Percentiles rank a stretch among this genome's conserved stretches.
phyloP scores from a whole-genome alignment of 1,140 invertebrate genomes.

The Cyrtorhinus lividipennis region DNA sequence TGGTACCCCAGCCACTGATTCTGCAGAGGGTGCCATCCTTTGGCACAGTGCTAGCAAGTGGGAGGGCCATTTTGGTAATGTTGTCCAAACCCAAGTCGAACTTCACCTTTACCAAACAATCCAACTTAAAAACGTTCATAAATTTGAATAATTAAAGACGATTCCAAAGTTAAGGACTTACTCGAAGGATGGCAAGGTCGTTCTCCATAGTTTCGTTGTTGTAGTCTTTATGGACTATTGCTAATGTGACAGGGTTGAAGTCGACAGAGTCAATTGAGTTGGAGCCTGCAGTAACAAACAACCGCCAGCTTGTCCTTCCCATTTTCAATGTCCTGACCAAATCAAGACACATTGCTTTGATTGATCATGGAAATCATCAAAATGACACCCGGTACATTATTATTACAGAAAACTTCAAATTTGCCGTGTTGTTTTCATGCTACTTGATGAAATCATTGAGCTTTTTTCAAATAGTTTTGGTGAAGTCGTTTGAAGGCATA shows the following conservation, averaged over 20 bases:
- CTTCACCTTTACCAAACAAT: too few relatives aligned
- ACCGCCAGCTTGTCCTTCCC: neutral
- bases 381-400: neutral
- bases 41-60: neutral
- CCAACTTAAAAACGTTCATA: too few relatives aligned
- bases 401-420: neutral
- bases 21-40: neutral
- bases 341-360: too few relatives aligned
- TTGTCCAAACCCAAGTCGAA: neutral
- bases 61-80: neutral
- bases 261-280: neutral
- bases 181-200: neutral
- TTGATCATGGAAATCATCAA: too few relatives aligned
- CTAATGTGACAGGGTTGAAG: neutral
- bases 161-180: neutral
- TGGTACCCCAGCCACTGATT: neutral
- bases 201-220: conserved; percentile 1
- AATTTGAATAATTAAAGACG: too few relatives aligned
- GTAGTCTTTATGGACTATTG: neutral
- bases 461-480: neutral
- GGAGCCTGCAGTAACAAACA: neutral
- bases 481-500: neutral
- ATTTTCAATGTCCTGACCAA: too few relatives aligned
- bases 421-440: neutral
- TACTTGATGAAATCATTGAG: neutral